A percentile compares a stretch with the other conserved stretches of the same genome.
Conservation (phyloP, 2,113 vertebrate genomes). For the Vidua chalybeata region DNA sequence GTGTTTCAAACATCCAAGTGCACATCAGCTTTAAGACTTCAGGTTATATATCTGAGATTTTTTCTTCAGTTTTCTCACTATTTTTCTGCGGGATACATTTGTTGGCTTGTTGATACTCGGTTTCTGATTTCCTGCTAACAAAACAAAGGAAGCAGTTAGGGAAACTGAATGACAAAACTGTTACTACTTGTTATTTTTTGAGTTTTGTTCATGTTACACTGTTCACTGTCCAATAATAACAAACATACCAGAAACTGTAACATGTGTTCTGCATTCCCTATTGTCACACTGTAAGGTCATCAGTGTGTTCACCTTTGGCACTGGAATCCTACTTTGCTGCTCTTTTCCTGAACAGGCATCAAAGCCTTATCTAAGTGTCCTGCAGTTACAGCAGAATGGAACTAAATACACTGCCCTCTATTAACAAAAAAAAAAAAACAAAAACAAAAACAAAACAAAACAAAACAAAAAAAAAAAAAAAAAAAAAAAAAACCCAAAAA, state of each 20-base stretch:
- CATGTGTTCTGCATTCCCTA: background rate
- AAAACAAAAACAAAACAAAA: too few species aligned
- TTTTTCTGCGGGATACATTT: background rate
- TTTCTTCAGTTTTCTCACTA: conserved; percentile 28
- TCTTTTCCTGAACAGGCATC: background rate
- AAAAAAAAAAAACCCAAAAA: too few species aligned
- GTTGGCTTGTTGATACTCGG: background rate
- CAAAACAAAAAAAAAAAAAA: background rate
- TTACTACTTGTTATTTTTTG: background rate
- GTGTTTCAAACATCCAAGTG: background rate
- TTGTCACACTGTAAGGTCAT: background rate
- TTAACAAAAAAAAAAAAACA: background rate
- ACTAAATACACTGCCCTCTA: background rate
- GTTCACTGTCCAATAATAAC: background rate
- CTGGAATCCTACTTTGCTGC: background rate
- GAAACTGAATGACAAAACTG: background rate
- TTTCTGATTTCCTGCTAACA: conserved; percentile 47
- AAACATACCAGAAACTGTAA: background rate
- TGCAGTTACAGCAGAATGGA: background rate
- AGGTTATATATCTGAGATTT: background rate
- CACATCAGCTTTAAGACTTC: background rate
- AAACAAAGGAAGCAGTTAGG: conserved; percentile 37
- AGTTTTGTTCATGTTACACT: background rate
- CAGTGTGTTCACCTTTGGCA: background rate
- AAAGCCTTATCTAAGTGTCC: background rate